phyloP scores from a whole-genome alignment of 2,797 vertebrate genomes.

The Poecilia wingei region DNA sequence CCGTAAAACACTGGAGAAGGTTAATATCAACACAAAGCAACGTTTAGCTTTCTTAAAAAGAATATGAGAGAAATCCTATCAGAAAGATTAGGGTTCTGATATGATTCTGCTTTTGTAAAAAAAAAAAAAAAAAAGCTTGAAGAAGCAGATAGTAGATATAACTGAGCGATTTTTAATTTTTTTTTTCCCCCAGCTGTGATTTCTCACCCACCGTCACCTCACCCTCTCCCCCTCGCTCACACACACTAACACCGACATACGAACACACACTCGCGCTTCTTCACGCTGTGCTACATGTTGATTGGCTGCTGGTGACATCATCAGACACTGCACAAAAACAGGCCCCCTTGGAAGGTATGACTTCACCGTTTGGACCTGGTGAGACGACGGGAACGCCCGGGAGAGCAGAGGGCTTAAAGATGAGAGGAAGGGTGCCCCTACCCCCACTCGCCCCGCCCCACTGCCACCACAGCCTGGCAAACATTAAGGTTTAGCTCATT shows the following conservation, averaged over 20 bases:
- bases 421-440: slow-evolving; percentile 40
- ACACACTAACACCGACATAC: slow-evolving; percentile 19
- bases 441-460: not conserved
- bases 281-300: slow-evolving; percentile 70
- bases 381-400: slow-evolving; percentile 63
- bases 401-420: slow-evolving; percentile 35
- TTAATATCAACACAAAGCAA: not conserved
- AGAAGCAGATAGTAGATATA: slow-evolving; percentile 64
- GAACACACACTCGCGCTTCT: slow-evolving; percentile 35
- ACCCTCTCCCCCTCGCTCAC: slow-evolving; percentile 38
- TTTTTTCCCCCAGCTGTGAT: slow-evolving; percentile 52
- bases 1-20: not conserved
- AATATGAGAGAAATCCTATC: not conserved
- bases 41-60: not conserved
- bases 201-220: slow-evolving; percentile 32
- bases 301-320: slow-evolving; percentile 87
- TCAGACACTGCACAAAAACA: slow-evolving; percentile 75
- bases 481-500: slow-evolving; percentile 67
- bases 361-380: slow-evolving; percentile 79
- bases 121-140: slow-evolving; percentile 15
- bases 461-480: not conserved
- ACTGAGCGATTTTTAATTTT: slow-evolving; percentile 56
- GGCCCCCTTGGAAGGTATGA: slow-evolving; percentile 81
- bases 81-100: not conserved
- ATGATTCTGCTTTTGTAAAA: slow-evolving; percentile 19